These are phyloP conservation scores for Cynoglossus semilaevis DNA, from an alignment of 2,113 vertebrate genomes.

Conservation along the genomic window DNA sequence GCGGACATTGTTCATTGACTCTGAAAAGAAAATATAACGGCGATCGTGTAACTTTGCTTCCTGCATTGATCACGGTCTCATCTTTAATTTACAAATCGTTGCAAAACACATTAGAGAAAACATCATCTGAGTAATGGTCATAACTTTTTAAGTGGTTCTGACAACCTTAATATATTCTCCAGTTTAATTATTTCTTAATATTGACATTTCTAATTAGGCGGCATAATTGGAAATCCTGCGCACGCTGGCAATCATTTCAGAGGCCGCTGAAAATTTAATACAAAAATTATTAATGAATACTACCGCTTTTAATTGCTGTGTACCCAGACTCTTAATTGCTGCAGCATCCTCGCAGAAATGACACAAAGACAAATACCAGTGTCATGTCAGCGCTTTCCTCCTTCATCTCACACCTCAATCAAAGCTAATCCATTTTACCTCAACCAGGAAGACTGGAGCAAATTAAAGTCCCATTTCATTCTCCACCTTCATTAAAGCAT, in stretches of 20 bases:
- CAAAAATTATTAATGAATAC: conserved; percentile 80
- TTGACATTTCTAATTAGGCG: conserved; percentile 82
- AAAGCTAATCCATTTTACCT: conserved; percentile 76
- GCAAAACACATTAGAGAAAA: conserved; percentile 54
- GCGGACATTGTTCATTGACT: too few relatives aligned
- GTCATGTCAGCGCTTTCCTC: conserved; percentile 74
- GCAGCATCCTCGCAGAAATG: conserved; percentile 74
- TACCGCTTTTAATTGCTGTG: conserved; percentile 77
- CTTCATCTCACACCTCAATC: conserved; percentile 75
- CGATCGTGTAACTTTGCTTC: conserved; percentile 22
- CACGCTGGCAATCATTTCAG: conserved; percentile 72
- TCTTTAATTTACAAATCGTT: conserved; percentile 54
- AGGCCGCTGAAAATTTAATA: conserved; percentile 75
- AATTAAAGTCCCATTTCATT: conserved; percentile 77
- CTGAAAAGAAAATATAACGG: background rate
- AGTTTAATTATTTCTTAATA: conserved; percentile 80
- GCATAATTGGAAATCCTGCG: conserved; percentile 77
- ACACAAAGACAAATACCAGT: conserved; percentile 79
- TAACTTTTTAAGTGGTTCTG: conserved; percentile 67
- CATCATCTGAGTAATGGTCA: conserved; percentile 56
- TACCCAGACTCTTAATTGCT: conserved; percentile 75
- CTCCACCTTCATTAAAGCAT: conserved; percentile 74
- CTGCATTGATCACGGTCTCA: conserved; percentile 44
- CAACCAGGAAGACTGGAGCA: conserved; percentile 65
- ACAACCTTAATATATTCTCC: conserved; percentile 72